Percentiles rank a stretch among this genome's conserved stretches.
phyloP scores from a whole-genome alignment of 2,113 vertebrate species.

The Machaerirhynchus nigripectus region DNA sequence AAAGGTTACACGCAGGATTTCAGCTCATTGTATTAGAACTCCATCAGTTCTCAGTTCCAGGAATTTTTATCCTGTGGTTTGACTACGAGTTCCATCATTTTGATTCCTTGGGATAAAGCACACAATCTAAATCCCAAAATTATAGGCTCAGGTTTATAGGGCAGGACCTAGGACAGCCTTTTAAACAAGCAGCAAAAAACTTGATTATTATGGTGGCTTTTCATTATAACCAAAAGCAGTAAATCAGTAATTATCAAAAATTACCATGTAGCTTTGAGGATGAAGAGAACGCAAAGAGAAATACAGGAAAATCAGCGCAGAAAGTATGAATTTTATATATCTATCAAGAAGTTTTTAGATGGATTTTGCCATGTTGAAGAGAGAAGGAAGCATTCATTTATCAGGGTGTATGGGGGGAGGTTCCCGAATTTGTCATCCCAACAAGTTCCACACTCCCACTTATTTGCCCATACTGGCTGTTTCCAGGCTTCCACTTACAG shows the following conservation, averaged over 20 bases:
- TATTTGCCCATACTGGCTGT: background rate
- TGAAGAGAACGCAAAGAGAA: background rate
- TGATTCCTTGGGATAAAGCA: background rate
- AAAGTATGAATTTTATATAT: background rate
- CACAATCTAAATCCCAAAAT: background rate
- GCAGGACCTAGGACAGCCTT: background rate
- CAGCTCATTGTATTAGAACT: background rate
- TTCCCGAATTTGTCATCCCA: background rate
- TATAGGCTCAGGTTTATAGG: background rate
- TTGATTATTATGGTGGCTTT: background rate
- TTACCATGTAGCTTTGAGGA: background rate
- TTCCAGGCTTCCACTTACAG: background rate
- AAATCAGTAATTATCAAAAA: background rate
- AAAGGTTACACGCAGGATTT: background rate
- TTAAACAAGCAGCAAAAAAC: background rate
- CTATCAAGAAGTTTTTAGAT: background rate
- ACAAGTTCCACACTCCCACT: background rate
- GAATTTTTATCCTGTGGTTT: background rate
- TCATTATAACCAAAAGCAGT: background rate
- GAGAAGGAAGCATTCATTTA: background rate
- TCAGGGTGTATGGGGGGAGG: accelerated
- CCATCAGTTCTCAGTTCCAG: background rate
- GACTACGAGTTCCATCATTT: background rate
- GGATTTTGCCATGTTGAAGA: background rate
- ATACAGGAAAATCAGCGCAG: background rate